phyloP scores from a whole-genome alignment of 2,113 vertebrate species.

The Amblyornis subalaris region DNA sequence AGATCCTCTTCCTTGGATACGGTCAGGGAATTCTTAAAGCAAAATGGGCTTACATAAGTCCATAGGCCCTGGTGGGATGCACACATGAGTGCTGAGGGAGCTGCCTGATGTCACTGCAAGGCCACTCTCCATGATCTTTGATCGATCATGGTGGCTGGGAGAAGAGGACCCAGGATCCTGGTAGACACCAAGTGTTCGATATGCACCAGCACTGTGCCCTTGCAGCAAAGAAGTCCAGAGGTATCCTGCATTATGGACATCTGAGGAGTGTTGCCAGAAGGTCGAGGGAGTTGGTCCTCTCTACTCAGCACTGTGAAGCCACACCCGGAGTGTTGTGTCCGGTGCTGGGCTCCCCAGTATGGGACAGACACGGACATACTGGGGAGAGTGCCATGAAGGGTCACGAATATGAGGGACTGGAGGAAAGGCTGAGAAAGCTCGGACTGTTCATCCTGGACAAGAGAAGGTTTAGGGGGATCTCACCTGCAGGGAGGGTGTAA shows the following conservation, averaged over 20 bases:
- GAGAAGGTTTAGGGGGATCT: background rate
- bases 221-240: background rate
- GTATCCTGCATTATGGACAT: background rate
- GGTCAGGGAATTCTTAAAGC: background rate
- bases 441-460: background rate
- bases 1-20: background rate
- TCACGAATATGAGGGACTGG: background rate
- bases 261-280: background rate
- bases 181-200: background rate
- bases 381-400: background rate
- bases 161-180: background rate
- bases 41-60: background rate
- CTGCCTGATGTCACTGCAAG: background rate
- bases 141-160: fast-evolving
- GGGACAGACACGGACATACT: background rate
- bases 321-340: background rate
- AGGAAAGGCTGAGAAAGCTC: background rate
- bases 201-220: background rate
- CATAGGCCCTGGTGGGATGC: background rate
- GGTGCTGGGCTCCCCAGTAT: background rate
- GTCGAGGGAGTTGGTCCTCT: fast-evolving
- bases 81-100: background rate
- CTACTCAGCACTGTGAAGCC: background rate
- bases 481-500: background rate
- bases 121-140: background rate